A percentile compares a stretch with the other conserved stretches of the same genome.
phyloP scores from a whole-genome alignment of 2,797 vertebrate genomes.

The Gymnoscopelus microlampas region DNA sequence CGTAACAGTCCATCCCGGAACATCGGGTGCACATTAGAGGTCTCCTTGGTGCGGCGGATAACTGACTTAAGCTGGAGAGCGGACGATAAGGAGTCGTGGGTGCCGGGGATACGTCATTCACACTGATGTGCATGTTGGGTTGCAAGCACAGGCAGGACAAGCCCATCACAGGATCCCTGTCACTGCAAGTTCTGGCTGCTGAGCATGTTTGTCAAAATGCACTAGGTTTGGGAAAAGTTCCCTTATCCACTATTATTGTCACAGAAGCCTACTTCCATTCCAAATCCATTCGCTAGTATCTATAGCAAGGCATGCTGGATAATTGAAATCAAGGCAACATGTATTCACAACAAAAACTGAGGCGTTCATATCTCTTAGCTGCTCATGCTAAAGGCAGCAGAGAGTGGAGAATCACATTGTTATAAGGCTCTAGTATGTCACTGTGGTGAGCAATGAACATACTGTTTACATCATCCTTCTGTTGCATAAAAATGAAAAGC shows the following conservation, averaged over 20 bases:
- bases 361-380: slow-evolving; percentile 20
- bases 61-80: slow-evolving; percentile 92
- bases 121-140: slow-evolving; percentile 32
- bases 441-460: background rate
- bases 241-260: slow-evolving; percentile 8
- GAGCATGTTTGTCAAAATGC: slow-evolving; percentile 28
- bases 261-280: slow-evolving; percentile 24
- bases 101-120: slow-evolving; percentile 41
- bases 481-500: slow-evolving; percentile 42
- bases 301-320: slow-evolving; percentile 47
- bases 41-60: slow-evolving; percentile 96
- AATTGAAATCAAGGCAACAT: slow-evolving; percentile 26
- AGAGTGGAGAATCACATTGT: slow-evolving; percentile 16
- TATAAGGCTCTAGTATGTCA: background rate
- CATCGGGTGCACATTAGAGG: slow-evolving; percentile 93
- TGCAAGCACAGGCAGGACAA: slow-evolving; percentile 38
- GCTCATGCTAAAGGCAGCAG: slow-evolving; percentile 43
- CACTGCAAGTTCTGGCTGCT: slow-evolving; percentile 23
- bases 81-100: slow-evolving; percentile 49
- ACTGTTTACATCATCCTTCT: slow-evolving; percentile 25
- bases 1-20: slow-evolving; percentile 89
- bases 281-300: slow-evolving; percentile 26
- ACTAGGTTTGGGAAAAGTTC: slow-evolving; percentile 15
- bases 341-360: slow-evolving; percentile 39
- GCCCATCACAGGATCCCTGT: slow-evolving; percentile 22